phyloP scores from a whole-genome alignment of 2,113 vertebrate genomes.

The Tretioscincus oriximinensis region DNA sequence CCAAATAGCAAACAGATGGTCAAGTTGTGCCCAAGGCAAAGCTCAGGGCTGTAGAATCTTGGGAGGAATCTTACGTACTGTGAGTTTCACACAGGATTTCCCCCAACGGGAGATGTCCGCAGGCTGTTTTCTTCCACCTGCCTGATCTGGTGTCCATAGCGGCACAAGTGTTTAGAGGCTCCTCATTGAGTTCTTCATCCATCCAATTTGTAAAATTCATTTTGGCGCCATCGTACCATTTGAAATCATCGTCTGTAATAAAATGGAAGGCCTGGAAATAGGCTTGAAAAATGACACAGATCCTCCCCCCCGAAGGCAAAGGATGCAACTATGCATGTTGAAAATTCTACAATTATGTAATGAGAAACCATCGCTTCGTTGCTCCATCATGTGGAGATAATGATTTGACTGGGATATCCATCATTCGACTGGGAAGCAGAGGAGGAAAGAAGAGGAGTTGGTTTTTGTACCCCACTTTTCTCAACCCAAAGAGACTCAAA shows the following conservation, averaged over 20 bases:
- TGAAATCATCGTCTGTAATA: constrained; percentile 76
- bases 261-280: background rate
- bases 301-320: background rate
- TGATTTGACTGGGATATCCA: too few species aligned
- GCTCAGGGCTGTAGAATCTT: too few species aligned
- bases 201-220: constrained; percentile 81
- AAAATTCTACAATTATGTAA: background rate
- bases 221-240: constrained; percentile 74
- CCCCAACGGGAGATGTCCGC: constrained; percentile 70
- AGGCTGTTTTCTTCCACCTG: constrained; percentile 81
- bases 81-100: constrained; percentile 81
- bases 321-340: background rate
- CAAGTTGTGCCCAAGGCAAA: background rate
- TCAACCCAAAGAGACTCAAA: too few species aligned
- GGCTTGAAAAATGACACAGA: background rate
- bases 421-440: too few species aligned
- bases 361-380: background rate
- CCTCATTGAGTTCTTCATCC: constrained; percentile 40
- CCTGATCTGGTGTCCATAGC: constrained; percentile 76
- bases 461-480: too few species aligned
- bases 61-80: constrained; percentile 70
- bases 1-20: too few species aligned
- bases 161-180: constrained; percentile 77
- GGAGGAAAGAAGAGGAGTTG: too few species aligned
- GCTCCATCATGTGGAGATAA: background rate